A percentile compares a stretch with the other conserved stretches of the same genome.
phyloP scores from a whole-genome alignment of 2,113 vertebrate species.

The Nibea coibor region DNA sequence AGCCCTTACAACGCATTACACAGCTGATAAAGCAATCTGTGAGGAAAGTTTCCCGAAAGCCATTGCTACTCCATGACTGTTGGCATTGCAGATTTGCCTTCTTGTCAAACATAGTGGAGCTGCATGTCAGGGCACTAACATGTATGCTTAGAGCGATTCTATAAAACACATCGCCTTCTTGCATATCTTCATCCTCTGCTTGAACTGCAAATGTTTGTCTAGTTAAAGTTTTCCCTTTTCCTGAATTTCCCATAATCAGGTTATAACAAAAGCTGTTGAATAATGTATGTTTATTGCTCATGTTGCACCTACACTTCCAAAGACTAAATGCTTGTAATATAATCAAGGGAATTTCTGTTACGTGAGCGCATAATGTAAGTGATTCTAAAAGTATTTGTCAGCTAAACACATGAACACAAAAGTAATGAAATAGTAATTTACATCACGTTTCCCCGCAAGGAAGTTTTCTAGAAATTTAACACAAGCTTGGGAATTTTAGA shows the following conservation, averaged over 20 bases:
- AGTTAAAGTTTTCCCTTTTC: constrained; percentile 11
- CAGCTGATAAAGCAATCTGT: constrained; percentile 80
- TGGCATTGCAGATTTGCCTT: constrained; percentile 60
- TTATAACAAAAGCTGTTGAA: not conserved
- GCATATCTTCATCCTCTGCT: constrained; percentile 25
- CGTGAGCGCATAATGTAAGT: not conserved
- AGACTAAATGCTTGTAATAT: not conserved
- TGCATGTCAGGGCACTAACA: constrained; percentile 51
- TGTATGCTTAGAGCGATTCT: constrained; percentile 47
- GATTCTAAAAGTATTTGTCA: not conserved
- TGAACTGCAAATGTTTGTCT: constrained; percentile 27
- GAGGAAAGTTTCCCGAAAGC: constrained; percentile 67
- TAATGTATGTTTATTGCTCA: not conserved
- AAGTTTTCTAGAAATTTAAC: not conserved
- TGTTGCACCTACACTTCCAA: not conserved
- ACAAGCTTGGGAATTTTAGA: no score
- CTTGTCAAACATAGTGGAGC: constrained; percentile 70
- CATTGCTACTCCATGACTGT: constrained; percentile 43
- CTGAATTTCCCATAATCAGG: not conserved
- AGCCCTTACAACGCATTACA: constrained; percentile 78
- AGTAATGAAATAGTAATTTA: not conserved
- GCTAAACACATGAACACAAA: not conserved
- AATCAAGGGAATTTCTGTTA: constrained; percentile 2
- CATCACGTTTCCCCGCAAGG: not conserved
- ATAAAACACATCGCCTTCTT: constrained; percentile 26